Conservation (phyloP, 2,888 invertebrate species). For the Drosophila paranaensis region DNA sequence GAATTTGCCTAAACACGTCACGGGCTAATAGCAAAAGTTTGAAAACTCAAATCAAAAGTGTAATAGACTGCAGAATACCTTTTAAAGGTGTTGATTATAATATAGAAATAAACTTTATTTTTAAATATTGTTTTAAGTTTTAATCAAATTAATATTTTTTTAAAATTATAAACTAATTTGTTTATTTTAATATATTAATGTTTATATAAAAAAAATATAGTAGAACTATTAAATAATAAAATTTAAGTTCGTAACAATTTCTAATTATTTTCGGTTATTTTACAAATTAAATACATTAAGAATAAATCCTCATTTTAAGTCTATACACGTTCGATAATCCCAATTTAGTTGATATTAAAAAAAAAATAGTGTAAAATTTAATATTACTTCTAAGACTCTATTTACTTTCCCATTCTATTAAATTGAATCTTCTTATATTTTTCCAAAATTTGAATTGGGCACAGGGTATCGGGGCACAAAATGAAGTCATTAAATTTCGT, state of each 20-base stretch:
- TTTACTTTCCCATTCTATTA: background rate
- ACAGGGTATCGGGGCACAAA: conserved; percentile 25
- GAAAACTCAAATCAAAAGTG: background rate
- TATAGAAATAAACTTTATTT: background rate
- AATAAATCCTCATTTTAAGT: no score
- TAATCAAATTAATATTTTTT: background rate
- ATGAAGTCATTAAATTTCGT: conserved; percentile 69
- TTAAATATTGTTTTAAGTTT: background rate
- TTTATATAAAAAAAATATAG: no score
- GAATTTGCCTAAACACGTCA: conserved; percentile 6
- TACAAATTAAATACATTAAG: no score
- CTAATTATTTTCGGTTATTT: no score
- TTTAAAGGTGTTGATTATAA: background rate
- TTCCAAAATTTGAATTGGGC: background rate
- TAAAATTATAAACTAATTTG: no score
- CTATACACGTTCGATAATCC: no score
- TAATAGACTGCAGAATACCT: background rate
- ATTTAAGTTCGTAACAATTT: no score
- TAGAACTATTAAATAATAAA: no score
- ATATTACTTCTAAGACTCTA: no score
- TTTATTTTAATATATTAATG: no score
- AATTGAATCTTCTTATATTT: background rate
- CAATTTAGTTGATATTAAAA: no score
- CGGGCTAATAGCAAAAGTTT: background rate
- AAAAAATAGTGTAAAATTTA: no score